Evolutionary conservation across 2,113 vertebrate species (phyloP).

Genomic region (Oxyruncus cristatus): DNA sequence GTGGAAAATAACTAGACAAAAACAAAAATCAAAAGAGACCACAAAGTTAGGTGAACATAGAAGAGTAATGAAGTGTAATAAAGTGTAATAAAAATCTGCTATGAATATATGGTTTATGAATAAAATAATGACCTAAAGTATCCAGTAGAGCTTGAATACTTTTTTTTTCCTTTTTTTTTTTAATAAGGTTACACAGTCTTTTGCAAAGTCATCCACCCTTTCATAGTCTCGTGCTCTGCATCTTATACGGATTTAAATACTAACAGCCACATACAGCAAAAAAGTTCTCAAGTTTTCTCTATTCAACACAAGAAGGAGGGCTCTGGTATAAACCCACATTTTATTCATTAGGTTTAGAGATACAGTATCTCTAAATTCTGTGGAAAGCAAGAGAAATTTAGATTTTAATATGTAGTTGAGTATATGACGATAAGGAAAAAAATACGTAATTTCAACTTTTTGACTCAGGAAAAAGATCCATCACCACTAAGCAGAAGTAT

Average conservation of each 20-base stretch:
- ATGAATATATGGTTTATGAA: background rate
- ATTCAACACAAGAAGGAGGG: accelerated
- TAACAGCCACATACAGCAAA: background rate
- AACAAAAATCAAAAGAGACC: constrained; percentile 19
- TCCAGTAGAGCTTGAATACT: background rate
- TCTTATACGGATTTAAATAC: background rate
- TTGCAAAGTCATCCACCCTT: background rate
- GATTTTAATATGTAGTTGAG: background rate
- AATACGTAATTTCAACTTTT: background rate
- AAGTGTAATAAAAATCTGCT: background rate
- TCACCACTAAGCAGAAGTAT: background rate
- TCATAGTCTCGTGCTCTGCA: background rate
- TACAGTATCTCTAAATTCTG: background rate
- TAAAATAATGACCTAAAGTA: background rate
- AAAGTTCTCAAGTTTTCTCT: background rate
- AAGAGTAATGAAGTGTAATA: background rate
- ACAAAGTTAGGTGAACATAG: background rate
- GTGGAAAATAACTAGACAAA: constrained; percentile 28
- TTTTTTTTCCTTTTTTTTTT: background rate
- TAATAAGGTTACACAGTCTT: background rate
- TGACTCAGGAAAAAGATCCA: background rate
- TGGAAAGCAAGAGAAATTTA: background rate
- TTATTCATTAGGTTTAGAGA: background rate
- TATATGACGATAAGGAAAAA: background rate
- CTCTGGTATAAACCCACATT: background rate